Percentiles rank a stretch among this genome's conserved stretches.
These are phyloP conservation scores for Nemotelus pantherinus DNA, from an alignment of 2,888 invertebrate genomes.

Conservation along the genomic window DNA sequence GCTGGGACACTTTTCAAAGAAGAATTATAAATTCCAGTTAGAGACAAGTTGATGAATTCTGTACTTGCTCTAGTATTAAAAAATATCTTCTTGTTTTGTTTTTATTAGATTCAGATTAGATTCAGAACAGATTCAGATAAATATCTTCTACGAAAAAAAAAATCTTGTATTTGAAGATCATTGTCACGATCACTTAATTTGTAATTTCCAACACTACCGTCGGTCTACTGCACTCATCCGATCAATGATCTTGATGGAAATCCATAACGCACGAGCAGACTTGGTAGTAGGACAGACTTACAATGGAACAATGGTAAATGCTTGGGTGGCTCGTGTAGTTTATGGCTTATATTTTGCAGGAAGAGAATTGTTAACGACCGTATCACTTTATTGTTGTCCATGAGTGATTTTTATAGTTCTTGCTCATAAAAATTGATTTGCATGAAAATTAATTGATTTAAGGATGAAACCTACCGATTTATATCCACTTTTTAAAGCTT, in stretches of 20 bases:
- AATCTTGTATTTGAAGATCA: slow-evolving; percentile 4
- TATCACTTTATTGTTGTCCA: too few relatives aligned
- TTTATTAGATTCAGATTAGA: too few relatives aligned
- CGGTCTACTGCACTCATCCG: not conserved
- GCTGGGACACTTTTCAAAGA: too few relatives aligned
- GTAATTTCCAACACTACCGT: not conserved
- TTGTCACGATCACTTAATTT: slow-evolving; percentile 24
- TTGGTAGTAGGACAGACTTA: too few relatives aligned
- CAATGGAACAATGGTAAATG: too few relatives aligned
- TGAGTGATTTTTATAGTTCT: not conserved
- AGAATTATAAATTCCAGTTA: too few relatives aligned
- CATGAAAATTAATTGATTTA: not conserved
- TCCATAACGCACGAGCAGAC: not conserved
- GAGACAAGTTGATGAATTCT: too few relatives aligned
- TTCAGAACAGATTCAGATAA: not conserved
- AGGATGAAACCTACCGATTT: slow-evolving; percentile 6
- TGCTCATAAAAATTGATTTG: not conserved
- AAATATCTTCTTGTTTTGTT: too few relatives aligned
- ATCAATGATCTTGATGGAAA: slow-evolving; percentile 19
- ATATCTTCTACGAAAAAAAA: not conserved
- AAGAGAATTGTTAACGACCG: not conserved
- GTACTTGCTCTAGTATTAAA: too few relatives aligned
- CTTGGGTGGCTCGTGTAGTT: too few relatives aligned
- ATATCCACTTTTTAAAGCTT: not conserved
- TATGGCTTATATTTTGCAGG: not conserved